Base-by-base conservation (phyloP, 2,113 vertebrate genomes). In the Macroglossus sobrinus region DNA sequence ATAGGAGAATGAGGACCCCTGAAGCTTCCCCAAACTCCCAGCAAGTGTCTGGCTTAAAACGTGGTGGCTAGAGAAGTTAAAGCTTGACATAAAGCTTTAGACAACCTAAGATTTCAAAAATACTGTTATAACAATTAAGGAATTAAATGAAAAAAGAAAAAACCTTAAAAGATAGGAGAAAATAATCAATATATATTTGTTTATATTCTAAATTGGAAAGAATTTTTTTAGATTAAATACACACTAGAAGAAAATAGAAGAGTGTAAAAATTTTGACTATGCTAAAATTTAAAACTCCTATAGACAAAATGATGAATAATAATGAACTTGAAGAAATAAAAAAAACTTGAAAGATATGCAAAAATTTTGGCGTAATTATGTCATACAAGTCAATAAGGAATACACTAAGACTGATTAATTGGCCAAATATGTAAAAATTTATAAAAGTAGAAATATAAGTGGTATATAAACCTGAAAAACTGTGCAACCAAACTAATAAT, bases 11-110 rank as follows among this genome's bases (percentile, higher is more conserved):
- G 71, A 86, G 64, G 45, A 63, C 28, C 57, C 28, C 21, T 24
- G 3, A 11, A 2, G 4, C 5, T 16, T 28, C 4, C 4, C 7
- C 6, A 18, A 4, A 10, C 30, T 45, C n/a, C 21, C 24, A n/a
- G 6, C 18, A 21, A 55, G 28, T 53, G 18, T 53, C 55, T 63
- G 33, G 4, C 45, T 11, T 64, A 6, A 35, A 45, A 21, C 10
- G 21, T 43, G 16, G 50, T 40, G 6, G 59, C 4, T 28, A 7
- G 40, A 88, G 66, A 55, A 43, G n/a, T 79, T 40, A 68, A 92
- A 22, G 18, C 18, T 61, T 88, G 43, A 74, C 72, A 59, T 72
- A 57, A 55, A 22, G 66, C 50, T 57, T 86, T 43, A 21, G 50
- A 55, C 28, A 72, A 68, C 10, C 28, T 63, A 55, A 3, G 71